These are phyloP conservation scores for Mesodorylaimus sp. DNA, from an alignment of 2,888 invertebrate genomes.

Conservation along the genomic window DNA sequence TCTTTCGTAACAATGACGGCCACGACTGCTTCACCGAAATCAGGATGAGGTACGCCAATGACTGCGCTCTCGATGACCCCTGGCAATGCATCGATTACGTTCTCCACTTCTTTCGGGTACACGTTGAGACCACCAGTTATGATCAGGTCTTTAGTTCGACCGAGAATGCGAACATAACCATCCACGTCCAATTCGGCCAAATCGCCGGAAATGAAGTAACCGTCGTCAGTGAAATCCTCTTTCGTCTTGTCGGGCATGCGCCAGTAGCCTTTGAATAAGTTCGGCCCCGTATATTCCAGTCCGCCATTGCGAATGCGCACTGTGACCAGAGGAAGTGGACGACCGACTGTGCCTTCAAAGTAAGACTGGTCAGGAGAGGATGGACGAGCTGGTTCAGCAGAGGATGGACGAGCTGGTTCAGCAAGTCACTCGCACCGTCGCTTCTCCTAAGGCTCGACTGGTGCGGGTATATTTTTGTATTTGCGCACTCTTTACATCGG, in stretches of 20 bases:
- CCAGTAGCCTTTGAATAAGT: conserved; percentile 48
- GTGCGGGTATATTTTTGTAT: no score
- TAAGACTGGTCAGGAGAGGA: no score
- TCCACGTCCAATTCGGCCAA: conserved; percentile 20
- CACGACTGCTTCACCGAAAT: conserved; percentile 59
- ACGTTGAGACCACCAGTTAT: conserved; percentile 27
- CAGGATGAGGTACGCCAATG: conserved; percentile 53
- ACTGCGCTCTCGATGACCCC: conserved; percentile 56
- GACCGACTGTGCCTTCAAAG: conserved; percentile 49
- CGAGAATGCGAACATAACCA: conserved; percentile 20
- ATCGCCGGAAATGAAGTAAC: conserved; percentile 67
- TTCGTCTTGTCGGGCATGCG: conserved; percentile 49
- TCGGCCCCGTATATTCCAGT: conserved; percentile 39
- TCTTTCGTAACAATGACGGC: conserved; percentile 30
- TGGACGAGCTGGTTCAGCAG: no score
- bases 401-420: no score
- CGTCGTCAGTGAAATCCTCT: conserved; percentile 54
- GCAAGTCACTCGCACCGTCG: no score
- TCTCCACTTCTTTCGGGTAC: conserved; percentile 21
- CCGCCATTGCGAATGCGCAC: conserved; percentile 17
- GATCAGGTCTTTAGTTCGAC: conserved; percentile 24
- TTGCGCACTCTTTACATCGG: no score
- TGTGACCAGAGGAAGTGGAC: conserved; percentile 41
- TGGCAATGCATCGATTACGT: conserved; percentile 38
- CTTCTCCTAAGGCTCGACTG: no score